Conservation (phyloP, 2,888 invertebrate species). For the Dilophus febrilis region DNA sequence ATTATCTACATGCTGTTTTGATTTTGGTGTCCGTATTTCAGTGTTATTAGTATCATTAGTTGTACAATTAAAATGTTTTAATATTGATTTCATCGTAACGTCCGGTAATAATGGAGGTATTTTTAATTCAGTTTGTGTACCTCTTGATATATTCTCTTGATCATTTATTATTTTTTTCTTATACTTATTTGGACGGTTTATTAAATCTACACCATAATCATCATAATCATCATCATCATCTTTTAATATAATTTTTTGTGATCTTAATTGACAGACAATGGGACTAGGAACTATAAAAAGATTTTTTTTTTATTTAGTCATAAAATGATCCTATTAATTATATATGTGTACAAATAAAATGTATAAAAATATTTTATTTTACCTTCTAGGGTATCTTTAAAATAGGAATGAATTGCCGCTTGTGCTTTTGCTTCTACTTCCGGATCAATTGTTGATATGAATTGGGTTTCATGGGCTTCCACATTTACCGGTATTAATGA, state of each 20-base stretch:
- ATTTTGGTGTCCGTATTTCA: no score
- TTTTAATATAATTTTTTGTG: conserved; percentile 19
- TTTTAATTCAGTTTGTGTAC: conserved; percentile 39
- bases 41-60: no score
- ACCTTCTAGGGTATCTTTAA: conserved; percentile 17
- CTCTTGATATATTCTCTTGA: conserved; percentile 28
- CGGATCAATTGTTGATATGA: conserved; percentile 35
- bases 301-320: no score
- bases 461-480: conserved; percentile 36
- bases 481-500: conserved; percentile 43
- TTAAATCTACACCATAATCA: neutral
- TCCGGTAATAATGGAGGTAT: no score
- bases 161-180: conserved; percentile 7
- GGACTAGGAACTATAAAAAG: conserved; percentile 24
- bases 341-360: no score
- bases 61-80: conserved; percentile 37
- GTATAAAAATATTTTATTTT: no score
- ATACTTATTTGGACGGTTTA: neutral
- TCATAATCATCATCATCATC: neutral
- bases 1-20: no score
- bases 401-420: conserved; percentile 36
- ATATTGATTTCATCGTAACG: conserved; percentile 37
- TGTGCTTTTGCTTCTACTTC: conserved; percentile 41
- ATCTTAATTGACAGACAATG: conserved; percentile 23
- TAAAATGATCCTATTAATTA: neutral